Base-by-base conservation (phyloP, 2,888 invertebrate genomes). In the Platycheirus albimanus region DNA sequence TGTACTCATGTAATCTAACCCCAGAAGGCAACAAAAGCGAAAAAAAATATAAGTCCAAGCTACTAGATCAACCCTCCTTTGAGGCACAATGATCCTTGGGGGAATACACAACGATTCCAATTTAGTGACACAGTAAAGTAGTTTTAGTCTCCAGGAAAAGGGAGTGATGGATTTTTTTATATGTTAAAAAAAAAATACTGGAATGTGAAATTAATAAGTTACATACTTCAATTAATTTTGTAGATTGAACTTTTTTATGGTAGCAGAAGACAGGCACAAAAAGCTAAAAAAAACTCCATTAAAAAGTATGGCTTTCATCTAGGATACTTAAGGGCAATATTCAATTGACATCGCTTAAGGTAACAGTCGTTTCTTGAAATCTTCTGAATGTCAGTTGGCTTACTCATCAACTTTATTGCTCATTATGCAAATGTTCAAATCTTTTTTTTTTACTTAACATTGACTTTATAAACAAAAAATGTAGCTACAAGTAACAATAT, bases 351-450 rank as follows among this genome's bases (percentile, higher is more conserved):
- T n/a, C n/a, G n/a, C n/a, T n/a, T n/a, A n/a, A n/a, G n/a, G n/a
- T n/a, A n/a, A n/a, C n/a, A n/a, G n/a, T n/a, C n/a, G n/a, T n/a
- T n/a, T n/a, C n/a, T n/a, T n/a, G n/a, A n/a, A n/a, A n/a, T n/a
- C n/a, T n/a, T n/a, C n/a, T n/a, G n/a, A n/a, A 24, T 24, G 7
- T 33, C 7, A 3, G 7, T 8, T 33, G 30, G 7, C 5, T 71
- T 51, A 75, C 20, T 75, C 58, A 58, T 49, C 33, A 63, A 36
- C 49, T 66, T 51, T 51, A 51, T 70, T 63, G 75, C 67, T 76
- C 76, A 72, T 72, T 72, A 67, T 72, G 72, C 63, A 72, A 69
- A 83, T 67, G 77, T 83, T 72, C 67, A 77, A 76, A 77, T 47
- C 58, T 69, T 72, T 69, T 51, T 10, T n/a, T n/a, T n/a, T n/a